Evolutionary conservation across 2,888 invertebrate species (phyloP), one percentile per base, ranked within the genome.

Genomic region (Pomacea canaliculata): DNA sequence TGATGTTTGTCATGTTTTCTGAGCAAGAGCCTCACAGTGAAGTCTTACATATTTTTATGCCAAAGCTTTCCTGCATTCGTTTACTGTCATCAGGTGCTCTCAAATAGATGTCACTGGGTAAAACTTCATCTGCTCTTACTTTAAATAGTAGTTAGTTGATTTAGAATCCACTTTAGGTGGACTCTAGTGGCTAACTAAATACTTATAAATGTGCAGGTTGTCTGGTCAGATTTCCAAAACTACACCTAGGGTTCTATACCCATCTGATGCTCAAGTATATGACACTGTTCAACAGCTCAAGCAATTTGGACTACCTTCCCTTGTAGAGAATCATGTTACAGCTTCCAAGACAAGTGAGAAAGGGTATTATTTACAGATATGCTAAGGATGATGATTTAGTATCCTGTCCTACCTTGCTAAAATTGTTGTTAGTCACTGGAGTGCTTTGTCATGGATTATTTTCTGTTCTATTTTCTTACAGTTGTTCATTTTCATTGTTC

Each of bases 251-350:
- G 51, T 56, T 8, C 51, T 56, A 3, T 56, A 56, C 51, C 51
- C 51, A 56, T 4, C 51, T 56, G 51, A 56, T 56, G 37, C 59
- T 48, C 63, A 70, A 59, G 70, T 59, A 23, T 16, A 72, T 67
- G 70, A 81, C 71, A 81, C 73, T 19, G 73, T 73, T 49, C 74
- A 71, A 8, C 76, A 73, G 19, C 75, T 81, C 12, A 76, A 76
- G 56, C 71, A 80, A 67, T 49, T 80, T 48, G 81, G 81, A 8
- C 37, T 81, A 59, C 80, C 80, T 9, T 80, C 80, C 2, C 63
- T 80, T 49, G 65, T 77, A 60, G 77, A 79, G 63, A 76, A 66
- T 70, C 68, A 66, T n/a, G 56, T 73, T 37, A 73, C 56, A 27
- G 51, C 56, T 37, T 7, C 27, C 18, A 65, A n/a, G 46, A 48